Base-by-base conservation (phyloP, 2,888 invertebrate species). In the Meteorus colon region DNA sequence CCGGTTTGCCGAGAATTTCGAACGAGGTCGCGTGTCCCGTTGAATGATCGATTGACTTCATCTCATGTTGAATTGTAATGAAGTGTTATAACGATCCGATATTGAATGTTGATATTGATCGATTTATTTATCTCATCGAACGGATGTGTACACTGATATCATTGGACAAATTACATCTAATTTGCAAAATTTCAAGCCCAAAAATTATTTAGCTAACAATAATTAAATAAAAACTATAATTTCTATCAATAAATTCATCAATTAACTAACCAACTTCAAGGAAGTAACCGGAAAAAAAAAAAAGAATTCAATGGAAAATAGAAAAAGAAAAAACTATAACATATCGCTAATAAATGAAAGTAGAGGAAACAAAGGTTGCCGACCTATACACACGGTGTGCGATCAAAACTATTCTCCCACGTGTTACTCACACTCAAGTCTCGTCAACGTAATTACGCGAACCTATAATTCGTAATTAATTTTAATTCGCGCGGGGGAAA, bases 381-480 rank as follows among this genome's bases (percentile, higher is more conserved):
- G 65, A 65, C 65, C 65, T 41, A 55, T 55, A 41, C 24, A 34
- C 6, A 16, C 34, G n/a, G 37, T 65, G 37, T 65, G 65, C 19
- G 65, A 65, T 65, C 37, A 65, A 65, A 60, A 62, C 37, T 63
- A 77, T 78, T 79, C 78, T 81, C 81, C 77, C 81, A 79, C 81
- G 80, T 79, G 74, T 80, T 66, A 66, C 73, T 72, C 27, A 31
- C 27, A 37, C 19, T 34, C 69, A 41, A 55, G 55, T n/a, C 55
- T 55, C 19, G 55, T 66, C 76, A 48, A 63, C 51, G 59, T 78
- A 80, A 81, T 81, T 81, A 81, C 79, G 71, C 76, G 76, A 74
- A 65, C 79, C 79, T 77, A 79, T 81, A 80, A 81, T 81, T 81
- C 74, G 80, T 78, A 81, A 81, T 81, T 81, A 81, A 81, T 80